Evolutionary conservation across 2,113 vertebrate genomes (phyloP).

Genomic region (Phaetusa simplex): DNA sequence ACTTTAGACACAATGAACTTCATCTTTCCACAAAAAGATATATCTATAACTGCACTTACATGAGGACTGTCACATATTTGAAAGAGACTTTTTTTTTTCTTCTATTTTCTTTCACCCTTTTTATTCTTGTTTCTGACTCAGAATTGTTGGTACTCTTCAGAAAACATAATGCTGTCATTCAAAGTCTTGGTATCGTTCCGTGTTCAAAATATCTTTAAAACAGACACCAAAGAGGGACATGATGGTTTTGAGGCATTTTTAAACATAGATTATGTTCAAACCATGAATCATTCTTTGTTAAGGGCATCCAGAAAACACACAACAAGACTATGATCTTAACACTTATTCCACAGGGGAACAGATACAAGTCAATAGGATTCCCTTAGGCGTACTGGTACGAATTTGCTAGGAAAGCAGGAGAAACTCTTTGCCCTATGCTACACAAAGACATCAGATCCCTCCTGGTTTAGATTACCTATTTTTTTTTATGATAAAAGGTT

Average conservation of each 20-base stretch:
- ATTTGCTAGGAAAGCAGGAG: not conserved
- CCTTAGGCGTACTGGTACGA: not conserved
- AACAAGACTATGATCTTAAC: not conserved
- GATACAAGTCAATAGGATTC: not conserved
- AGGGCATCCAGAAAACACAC: not conserved
- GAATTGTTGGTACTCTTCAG: not conserved
- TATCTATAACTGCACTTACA: not conserved
- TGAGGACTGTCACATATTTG: not conserved
- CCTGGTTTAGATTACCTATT: not conserved
- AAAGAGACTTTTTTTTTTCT: fast-evolving
- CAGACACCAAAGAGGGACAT: not conserved
- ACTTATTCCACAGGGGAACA: not conserved
- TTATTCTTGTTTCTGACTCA: not conserved
- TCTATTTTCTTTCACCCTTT: not conserved
- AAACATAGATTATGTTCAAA: not conserved
- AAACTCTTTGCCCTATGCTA: not conserved
- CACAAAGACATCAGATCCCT: not conserved
- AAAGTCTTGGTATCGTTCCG: not conserved
- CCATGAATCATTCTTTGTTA: not conserved
- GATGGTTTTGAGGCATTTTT: not conserved
- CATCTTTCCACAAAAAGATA: not conserved
- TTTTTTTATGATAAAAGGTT: not conserved
- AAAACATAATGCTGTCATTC: not conserved
- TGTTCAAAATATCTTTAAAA: not conserved
- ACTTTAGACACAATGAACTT: not conserved